These are phyloP conservation scores for Diloba caeruleocephala DNA, from an alignment of 2,888 invertebrate genomes.

Conservation along the genomic window DNA sequence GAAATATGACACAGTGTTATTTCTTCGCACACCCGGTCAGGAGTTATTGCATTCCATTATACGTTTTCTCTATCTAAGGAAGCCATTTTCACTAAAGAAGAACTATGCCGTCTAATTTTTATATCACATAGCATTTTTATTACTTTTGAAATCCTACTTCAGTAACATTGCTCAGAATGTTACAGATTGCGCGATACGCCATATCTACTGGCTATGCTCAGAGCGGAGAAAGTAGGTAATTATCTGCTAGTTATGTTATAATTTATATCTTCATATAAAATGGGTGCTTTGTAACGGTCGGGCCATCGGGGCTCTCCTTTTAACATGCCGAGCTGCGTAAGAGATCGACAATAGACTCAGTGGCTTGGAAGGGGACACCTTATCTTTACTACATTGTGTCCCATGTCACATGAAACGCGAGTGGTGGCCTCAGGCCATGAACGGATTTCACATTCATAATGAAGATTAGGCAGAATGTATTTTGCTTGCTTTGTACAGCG, in stretches of 20 bases:
- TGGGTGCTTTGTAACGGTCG: conserved; percentile 63
- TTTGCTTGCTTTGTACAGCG: conserved; percentile 55
- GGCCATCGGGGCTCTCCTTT: conserved; percentile 71
- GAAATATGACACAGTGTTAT: conserved; percentile 89
- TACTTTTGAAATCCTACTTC: conserved; percentile 44
- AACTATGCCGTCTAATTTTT: conserved; percentile 87
- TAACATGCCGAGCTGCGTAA: conserved; percentile 79
- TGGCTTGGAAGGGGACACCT: conserved; percentile 85
- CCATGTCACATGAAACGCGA: conserved; percentile 84
- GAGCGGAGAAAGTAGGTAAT: conserved; percentile 34
- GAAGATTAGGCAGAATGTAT: conserved; percentile 73
- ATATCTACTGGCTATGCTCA: conserved; percentile 22
- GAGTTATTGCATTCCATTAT: conserved; percentile 89
- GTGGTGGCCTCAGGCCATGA: conserved; percentile 75
- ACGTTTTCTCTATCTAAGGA: conserved; percentile 88
- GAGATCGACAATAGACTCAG: conserved; percentile 85
- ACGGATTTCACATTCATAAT: conserved; percentile 82
- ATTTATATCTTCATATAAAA: conserved; percentile 59
- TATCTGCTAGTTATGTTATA: conserved; percentile 52
- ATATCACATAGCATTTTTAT: conserved; percentile 80
- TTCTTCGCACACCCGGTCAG: conserved; percentile 89
- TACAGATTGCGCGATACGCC: conserved; percentile 25
- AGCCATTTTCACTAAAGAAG: conserved; percentile 87
- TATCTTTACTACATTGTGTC: conserved; percentile 87
- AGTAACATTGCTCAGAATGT: conserved; percentile 16